These are phyloP conservation scores for Dendroctonus ponderosae DNA, from an alignment of 1,140 invertebrate genomes.

Conservation along the genomic window DNA sequence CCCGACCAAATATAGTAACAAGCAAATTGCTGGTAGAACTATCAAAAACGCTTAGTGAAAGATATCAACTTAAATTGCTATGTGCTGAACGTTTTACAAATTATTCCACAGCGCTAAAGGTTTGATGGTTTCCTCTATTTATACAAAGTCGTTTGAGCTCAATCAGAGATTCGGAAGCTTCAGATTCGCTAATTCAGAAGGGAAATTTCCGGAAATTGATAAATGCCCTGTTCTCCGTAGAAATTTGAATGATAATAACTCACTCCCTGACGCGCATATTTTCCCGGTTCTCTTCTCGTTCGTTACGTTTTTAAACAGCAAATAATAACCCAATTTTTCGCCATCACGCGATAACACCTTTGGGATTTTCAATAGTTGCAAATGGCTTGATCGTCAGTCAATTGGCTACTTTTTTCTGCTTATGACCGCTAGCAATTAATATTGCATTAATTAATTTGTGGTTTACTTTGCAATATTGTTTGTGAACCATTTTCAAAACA, in stretches of 20 bases:
- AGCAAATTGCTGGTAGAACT: no score
- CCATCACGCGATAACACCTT: conserved; percentile 9
- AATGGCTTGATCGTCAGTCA: conserved; percentile 7
- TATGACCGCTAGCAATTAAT: conserved; percentile 3
- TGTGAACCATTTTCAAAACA: no score
- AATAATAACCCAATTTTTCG: conserved; percentile 11
- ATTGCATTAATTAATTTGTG: background rate
- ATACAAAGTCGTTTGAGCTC: no score
- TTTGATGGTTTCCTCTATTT: no score
- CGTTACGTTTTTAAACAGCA: conserved; percentile 13
- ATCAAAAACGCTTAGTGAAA: no score
- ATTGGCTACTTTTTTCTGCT: background rate
- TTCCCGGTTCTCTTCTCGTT: conserved; percentile 10
- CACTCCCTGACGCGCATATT: conserved; percentile 6
- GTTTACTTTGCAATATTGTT: background rate
- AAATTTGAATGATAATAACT: conserved; percentile 26
- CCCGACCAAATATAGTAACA: no score
- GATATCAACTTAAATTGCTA: no score
- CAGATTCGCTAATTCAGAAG: conserved; percentile 1
- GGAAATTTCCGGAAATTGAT: conserved; percentile 15
- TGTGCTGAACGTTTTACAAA: no score
- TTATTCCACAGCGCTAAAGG: no score
- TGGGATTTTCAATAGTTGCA: conserved; percentile 1
- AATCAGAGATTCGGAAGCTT: conserved; percentile 1
- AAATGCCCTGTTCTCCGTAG: conserved; percentile 1